A percentile compares a stretch with the other conserved stretches of the same genome.
phyloP scores from a whole-genome alignment of 2,888 invertebrate species.

The Ecliptopera silaceata region DNA sequence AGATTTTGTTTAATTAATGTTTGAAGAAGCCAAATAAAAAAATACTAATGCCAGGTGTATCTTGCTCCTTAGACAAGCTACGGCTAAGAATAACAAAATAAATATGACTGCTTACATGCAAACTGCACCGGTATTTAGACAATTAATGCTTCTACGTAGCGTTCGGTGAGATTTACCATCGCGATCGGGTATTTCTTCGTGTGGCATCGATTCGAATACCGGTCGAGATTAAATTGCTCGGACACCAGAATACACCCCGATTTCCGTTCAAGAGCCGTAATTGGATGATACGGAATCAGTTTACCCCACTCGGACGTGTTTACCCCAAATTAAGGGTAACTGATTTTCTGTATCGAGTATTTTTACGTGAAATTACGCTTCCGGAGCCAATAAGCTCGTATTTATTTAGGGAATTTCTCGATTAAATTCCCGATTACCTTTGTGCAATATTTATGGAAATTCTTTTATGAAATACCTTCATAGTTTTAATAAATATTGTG shows the following conservation, averaged over 20 bases:
- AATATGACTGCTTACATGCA: too few species aligned
- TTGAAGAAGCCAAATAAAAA: too few species aligned
- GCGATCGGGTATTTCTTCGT: too few species aligned
- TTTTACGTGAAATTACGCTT: conserved; percentile 17
- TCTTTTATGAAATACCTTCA: conserved; percentile 10
- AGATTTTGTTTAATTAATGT: too few species aligned
- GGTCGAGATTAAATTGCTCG: conserved; percentile 27
- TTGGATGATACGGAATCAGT: conserved; percentile 80
- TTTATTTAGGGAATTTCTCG: conserved; percentile 16
- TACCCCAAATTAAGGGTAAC: conserved; percentile 63
- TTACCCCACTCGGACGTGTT: conserved; percentile 78
- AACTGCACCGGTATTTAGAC: too few species aligned
- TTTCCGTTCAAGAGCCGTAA: conserved; percentile 61
- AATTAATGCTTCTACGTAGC: too few species aligned
- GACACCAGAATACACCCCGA: conserved; percentile 46
- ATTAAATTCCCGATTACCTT: conserved; percentile 7
- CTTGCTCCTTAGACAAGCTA: too few species aligned
- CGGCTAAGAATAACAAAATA: too few species aligned
- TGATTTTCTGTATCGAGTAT: conserved; percentile 24
- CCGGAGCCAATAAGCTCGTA: conserved; percentile 5
- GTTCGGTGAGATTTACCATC: too few species aligned
- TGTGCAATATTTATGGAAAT: conserved; percentile 14
- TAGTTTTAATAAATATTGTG: not conserved
- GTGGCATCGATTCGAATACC: too few species aligned
- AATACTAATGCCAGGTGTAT: too few species aligned